phyloP scores from a whole-genome alignment of 1,140 invertebrate genomes.

The Plectus sambesii region DNA sequence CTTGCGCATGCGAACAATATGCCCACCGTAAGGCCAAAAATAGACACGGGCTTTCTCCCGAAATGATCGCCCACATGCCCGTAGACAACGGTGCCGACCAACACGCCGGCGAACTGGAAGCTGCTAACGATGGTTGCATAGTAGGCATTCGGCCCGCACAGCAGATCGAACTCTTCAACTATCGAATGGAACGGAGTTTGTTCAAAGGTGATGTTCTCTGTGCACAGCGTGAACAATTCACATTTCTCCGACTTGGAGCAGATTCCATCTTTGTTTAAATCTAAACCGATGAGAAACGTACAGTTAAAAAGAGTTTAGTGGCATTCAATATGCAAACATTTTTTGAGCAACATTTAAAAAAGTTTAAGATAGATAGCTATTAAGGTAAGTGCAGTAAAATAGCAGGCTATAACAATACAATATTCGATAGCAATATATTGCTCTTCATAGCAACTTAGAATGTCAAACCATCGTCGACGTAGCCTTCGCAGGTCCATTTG shows the following conservation, averaged over 20 bases:
- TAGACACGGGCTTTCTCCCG: slow-evolving; percentile 35
- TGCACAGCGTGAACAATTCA: slow-evolving; percentile 22
- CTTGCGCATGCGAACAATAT: slow-evolving; percentile 17
- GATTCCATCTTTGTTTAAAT: slow-evolving; percentile 14
- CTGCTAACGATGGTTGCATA: slow-evolving; percentile 27
- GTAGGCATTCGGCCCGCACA: slow-evolving; percentile 34
- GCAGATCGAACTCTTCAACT: slow-evolving; percentile 34
- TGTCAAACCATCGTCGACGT: neutral
- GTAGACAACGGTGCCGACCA: slow-evolving; percentile 32
- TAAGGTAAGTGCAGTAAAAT: no score
- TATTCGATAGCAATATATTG: no score
- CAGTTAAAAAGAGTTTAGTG: no score
- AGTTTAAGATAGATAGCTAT: no score
- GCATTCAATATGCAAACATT: neutral
- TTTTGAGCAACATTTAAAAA: slow-evolving; percentile 17
- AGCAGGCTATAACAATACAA: no score
- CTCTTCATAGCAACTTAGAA: no score
- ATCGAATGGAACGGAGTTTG: slow-evolving; percentile 33
- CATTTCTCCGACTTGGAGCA: slow-evolving; percentile 27
- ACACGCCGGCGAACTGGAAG: slow-evolving; percentile 29
- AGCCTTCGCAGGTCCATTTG: slow-evolving; percentile 30
- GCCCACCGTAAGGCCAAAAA: slow-evolving; percentile 26
- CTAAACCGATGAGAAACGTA: no score
- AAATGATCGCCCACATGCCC: slow-evolving; percentile 33
- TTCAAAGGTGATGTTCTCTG: slow-evolving; percentile 20